Conservation (phyloP, 2,797 vertebrate species). For the Prionace glauca region DNA sequence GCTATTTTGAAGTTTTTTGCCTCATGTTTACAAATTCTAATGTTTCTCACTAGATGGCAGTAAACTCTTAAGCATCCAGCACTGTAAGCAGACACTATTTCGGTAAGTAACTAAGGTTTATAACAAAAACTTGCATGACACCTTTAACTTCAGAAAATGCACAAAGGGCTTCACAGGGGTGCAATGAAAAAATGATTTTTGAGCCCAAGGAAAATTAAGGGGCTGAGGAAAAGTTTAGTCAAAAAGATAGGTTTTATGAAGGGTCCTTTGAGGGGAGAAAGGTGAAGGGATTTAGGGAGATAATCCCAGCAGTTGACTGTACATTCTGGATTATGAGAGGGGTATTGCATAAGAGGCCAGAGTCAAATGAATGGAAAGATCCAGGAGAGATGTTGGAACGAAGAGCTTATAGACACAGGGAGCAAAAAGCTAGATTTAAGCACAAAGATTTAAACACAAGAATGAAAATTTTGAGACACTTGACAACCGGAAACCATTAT, state of each 20-base stretch:
- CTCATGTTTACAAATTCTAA: neutral
- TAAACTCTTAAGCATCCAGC: neutral
- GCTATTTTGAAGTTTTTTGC: neutral
- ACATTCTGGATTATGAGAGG: neutral
- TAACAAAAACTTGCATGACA: conserved; percentile 42
- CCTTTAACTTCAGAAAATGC: conserved; percentile 48
- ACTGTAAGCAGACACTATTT: neutral
- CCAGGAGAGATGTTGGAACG: neutral
- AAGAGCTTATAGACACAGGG: neutral
- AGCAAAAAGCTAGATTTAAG: neutral
- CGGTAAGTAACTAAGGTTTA: neutral
- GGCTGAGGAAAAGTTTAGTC: neutral
- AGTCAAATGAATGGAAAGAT: neutral
- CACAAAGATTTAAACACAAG: neutral
- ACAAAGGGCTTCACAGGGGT: neutral
- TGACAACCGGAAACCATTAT: neutral
- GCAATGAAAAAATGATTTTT: too few species aligned
- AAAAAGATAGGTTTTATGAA: neutral
- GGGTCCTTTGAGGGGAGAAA: neutral
- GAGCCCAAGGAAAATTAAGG: neutral
- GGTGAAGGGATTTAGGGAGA: neutral
- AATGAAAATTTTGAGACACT: neutral
- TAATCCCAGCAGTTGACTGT: neutral
- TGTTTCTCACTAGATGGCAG: conserved; percentile 24
- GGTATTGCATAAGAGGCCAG: neutral